Conservation (phyloP, 2,797 vertebrate genomes). For the Acipenser transmontanus region DNA sequence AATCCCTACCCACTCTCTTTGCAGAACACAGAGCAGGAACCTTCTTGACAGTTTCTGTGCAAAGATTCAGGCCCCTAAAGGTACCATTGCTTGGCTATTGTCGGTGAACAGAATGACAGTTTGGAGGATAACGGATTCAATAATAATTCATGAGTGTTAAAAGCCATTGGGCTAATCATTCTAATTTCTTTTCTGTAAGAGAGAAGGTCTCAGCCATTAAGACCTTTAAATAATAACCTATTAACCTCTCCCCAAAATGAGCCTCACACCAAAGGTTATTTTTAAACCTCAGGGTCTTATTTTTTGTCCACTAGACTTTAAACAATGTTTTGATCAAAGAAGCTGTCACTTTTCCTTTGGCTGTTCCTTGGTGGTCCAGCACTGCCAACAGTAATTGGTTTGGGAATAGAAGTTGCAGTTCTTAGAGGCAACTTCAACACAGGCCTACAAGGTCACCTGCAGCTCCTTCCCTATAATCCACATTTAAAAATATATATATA, state of each 20-base stretch:
- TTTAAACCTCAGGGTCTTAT: slow-evolving; percentile 15
- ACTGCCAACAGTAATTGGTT: slow-evolving; percentile 69
- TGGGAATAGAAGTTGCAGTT: slow-evolving; percentile 47
- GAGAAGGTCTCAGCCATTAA: not conserved
- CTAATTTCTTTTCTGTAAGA: not conserved
- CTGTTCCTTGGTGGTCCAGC: slow-evolving; percentile 67
- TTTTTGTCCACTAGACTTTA: slow-evolving; percentile 34
- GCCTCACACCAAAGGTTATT: slow-evolving; percentile 11
- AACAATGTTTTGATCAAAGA: slow-evolving; percentile 54
- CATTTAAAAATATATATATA: slow-evolving; percentile 29
- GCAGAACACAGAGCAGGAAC: not conserved
- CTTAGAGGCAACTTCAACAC: slow-evolving; percentile 16
- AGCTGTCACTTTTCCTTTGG: slow-evolving; percentile 43
- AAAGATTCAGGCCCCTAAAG: not conserved
- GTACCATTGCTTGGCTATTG: not conserved
- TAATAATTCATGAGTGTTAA: slow-evolving; percentile 1
- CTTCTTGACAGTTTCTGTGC: not conserved
- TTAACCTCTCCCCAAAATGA: slow-evolving; percentile 7
- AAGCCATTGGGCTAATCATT: not conserved
- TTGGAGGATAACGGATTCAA: not conserved
- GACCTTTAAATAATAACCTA: not conserved
- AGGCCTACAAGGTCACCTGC: slow-evolving; percentile 62
- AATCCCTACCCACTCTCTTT: not conserved
- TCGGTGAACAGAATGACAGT: too few species aligned
- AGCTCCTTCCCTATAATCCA: slow-evolving; percentile 32